Base-by-base conservation (phyloP, 2,113 vertebrate genomes). In the Cynopterus brachyotis region DNA sequence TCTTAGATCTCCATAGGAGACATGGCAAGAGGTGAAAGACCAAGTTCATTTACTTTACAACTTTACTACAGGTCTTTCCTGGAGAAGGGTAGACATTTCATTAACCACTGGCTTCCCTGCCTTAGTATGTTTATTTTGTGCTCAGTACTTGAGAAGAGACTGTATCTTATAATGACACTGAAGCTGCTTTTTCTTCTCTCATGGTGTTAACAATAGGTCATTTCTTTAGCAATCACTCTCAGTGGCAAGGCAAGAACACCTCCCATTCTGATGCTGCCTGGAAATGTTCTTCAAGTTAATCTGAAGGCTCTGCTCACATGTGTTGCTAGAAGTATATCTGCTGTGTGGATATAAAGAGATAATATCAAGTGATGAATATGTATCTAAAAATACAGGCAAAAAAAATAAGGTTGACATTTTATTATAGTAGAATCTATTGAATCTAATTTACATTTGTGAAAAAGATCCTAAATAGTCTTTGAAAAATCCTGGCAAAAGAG, bases 381-480 rank as follows among this genome's bases (percentile, higher is more conserved):
- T 83, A 88, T 96, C 57, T 69, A 86, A 95, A 97, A 96, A 83
- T 66, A 96, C n/a, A 79, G 32, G 60, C 35, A 40, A 20, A 76
- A 62, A 90, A 94, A 89, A 28, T 66, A 80, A 95, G 57, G 67
- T 59, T 92, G 62, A 79, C 62, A 91, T 96, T 97, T 97, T 89
- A 95, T 91, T 89, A 83, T 55, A 91, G 78, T 53, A 42, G 26
- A 96, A 88, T 96, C 95, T 70, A 64, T 70, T 92, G 92, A 96
- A 96, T 96, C 78, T 92, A 92, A 97, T 97, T 97, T 96, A 95
- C 26, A 78, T 42, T 92, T 96, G 66, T 97, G 90, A 92, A 94
- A 94, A 93, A 91, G 90, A 85, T 79, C 85, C 37, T 72, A 97
- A 97, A 81, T 79, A 57, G 28, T 73, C 67, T 95, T 85, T 94